Conservation (phyloP, 1,140 invertebrate species). For the Conus ventricosus region DNA sequence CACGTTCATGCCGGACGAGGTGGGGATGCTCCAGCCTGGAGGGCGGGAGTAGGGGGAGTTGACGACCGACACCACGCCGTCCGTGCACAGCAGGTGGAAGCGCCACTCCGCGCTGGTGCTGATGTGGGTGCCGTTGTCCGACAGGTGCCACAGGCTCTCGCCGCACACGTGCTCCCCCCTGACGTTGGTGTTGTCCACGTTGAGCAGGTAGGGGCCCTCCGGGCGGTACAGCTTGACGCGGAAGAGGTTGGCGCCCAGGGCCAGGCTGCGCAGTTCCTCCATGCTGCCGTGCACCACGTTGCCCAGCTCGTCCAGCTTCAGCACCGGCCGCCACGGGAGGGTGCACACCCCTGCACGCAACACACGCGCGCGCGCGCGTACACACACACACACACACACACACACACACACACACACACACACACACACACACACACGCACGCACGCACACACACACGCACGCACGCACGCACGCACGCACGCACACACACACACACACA, state of each 20-base stretch:
- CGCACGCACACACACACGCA: not conserved
- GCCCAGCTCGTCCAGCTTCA: not conserved
- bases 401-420: conserved; percentile 4
- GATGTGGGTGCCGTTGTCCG: conserved; percentile 44
- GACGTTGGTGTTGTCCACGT: conserved; percentile 27
- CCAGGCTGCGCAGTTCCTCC: not conserved
- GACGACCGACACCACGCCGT: conserved; percentile 14
- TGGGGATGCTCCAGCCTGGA: not conserved
- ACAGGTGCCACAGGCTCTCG: conserved; percentile 21
- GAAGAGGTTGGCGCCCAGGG: conserved; percentile 1
- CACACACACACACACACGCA: conserved; percentile 9
- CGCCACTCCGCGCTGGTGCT: conserved; percentile 37
- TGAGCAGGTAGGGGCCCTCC: not conserved
- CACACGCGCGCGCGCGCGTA: no score
- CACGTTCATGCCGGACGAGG: not conserved
- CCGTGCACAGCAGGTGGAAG: conserved; percentile 41
- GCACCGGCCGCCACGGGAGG: conserved; percentile 6
- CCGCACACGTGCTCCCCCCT: conserved; percentile 28
- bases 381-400: no score
- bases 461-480: not conserved
- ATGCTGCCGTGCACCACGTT: not conserved
- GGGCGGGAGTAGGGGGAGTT: conserved; percentile 4
- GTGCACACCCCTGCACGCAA: conserved; percentile 1
- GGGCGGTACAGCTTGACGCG: not conserved
- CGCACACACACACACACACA: not conserved